Base-by-base conservation (phyloP, 1,140 invertebrate species). In the Acromyrmex charruanus region DNA sequence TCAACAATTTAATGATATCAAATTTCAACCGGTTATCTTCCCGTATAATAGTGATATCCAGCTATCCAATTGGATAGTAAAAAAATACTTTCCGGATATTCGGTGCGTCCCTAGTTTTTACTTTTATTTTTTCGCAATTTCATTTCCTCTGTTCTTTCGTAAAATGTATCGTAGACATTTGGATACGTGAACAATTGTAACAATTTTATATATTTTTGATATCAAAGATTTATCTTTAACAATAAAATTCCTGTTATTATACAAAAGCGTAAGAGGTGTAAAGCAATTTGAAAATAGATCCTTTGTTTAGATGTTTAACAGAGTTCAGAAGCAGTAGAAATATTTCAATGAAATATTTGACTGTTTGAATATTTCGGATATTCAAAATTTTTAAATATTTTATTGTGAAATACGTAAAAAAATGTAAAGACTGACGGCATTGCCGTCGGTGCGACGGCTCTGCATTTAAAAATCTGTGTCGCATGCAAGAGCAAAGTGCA, bases 391-490 rank as follows among this genome's bases (percentile, higher is more conserved):
- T 75, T 59, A 21, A 74, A 84, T 84, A 75, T 84, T 84, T 84
- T 16, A 61, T 82, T 61, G 39, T 25, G 12, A 84, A 74, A 84
- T 75, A 61, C 21, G 28, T 61, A 53, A 61, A 63, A 84, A 74
- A 84, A 69, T 55, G 44, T 61, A 84, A 84, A 84, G 55, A 74
- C 49, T 31, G 51, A 49, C 79, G 51, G 55, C 66, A n/a, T 25
- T 55, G 49, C 66, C 53, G 31, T 72, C 28, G 65, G 80, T 35
- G 28, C 44, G 35, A 28, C 21, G 53, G 68, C 28, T 18, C 31
- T 51, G 35, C 53, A 86, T 72, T 81, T 63, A 77, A 87, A 89
- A 87, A 72, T 89, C 39, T 18, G 35, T n/a, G 68, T 18, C 5
- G 12, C 21, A 18, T 59, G 31, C 12, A 49, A 10, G 4, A 74